These are phyloP conservation scores for Atherinomorus stipes DNA, from an alignment of 2,113 vertebrate species.

Conservation along the genomic window DNA sequence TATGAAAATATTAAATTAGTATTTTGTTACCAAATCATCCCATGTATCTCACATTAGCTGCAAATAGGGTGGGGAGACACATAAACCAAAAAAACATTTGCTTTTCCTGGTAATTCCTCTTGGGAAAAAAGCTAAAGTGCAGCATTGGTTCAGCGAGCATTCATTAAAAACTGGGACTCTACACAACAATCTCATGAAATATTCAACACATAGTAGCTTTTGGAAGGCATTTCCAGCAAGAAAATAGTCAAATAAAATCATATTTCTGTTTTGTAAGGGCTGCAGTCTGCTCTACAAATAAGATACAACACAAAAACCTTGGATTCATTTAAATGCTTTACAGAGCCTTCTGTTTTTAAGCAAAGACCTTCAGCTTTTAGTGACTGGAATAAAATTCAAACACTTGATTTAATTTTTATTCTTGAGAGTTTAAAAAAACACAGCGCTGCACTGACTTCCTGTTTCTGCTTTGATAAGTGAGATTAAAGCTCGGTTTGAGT, in stretches of 20 bases:
- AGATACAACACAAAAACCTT: background rate
- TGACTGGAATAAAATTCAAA: background rate
- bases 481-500: background rate
- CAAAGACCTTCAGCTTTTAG: background rate
- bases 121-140: slow-evolving; percentile 52
- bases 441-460: background rate
- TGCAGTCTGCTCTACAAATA: background rate
- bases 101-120: slow-evolving; percentile 38
- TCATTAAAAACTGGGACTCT: slow-evolving; percentile 63
- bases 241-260: background rate
- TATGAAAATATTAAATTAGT: slow-evolving; percentile 1
- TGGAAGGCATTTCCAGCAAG: slow-evolving; percentile 32
- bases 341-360: background rate
- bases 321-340: background rate
- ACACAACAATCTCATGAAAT: slow-evolving; percentile 62
- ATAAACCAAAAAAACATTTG: slow-evolving; percentile 22
- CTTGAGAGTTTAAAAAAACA: no score
- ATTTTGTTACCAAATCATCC: slow-evolving; percentile 7
- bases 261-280: slow-evolving; percentile 1
- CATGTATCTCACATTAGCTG: background rate
- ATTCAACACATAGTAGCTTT: slow-evolving; percentile 56
- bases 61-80: background rate
- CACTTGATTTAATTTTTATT: background rate
- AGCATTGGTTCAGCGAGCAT: slow-evolving; percentile 44
- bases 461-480: background rate